phyloP scores from a whole-genome alignment of 2,797 vertebrate genomes.

The Sternotherus odoratus region DNA sequence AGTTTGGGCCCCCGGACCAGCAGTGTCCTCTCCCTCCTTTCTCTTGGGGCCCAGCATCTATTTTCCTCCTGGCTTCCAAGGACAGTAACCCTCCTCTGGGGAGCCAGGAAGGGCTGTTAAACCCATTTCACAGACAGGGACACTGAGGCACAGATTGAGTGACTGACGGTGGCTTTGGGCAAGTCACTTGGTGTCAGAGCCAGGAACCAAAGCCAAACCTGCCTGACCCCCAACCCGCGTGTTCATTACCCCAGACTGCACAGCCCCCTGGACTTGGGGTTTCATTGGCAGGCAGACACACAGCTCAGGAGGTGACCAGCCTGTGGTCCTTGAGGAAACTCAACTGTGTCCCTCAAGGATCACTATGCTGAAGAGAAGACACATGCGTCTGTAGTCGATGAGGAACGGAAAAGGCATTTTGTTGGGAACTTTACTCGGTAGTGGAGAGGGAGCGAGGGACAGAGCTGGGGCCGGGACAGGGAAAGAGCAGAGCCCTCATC shows the following conservation, averaged over 20 bases:
- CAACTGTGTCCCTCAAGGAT: not conserved
- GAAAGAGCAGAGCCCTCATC: not conserved
- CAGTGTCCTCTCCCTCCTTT: too few species aligned
- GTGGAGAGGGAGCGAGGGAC: not conserved
- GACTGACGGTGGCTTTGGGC: too few species aligned
- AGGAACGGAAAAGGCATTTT: not conserved
- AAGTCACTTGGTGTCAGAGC: not conserved
- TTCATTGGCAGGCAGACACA: not conserved
- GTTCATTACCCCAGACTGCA: not conserved
- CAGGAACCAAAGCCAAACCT: not conserved
- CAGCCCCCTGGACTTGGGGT: constrained; percentile 7
- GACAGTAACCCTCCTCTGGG: not conserved
- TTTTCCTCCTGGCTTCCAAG: not conserved
- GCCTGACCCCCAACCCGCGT: not conserved
- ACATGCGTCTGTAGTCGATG: not conserved
- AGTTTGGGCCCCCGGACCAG: not conserved
- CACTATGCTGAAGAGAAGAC: not conserved
- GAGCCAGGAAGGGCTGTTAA: not conserved
- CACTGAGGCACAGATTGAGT: too few species aligned
- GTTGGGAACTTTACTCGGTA: accelerated
- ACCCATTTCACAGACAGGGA: not conserved
- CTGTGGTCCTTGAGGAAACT: not conserved
- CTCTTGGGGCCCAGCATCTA: not conserved
- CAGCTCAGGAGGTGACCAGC: not conserved
- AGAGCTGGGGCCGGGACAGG: not conserved